A percentile compares a stretch with the other conserved stretches of the same genome.
These are phyloP conservation scores for Peromyscus californicus DNA, from an alignment of 2,113 vertebrate genomes.

Conservation along the genomic window DNA sequence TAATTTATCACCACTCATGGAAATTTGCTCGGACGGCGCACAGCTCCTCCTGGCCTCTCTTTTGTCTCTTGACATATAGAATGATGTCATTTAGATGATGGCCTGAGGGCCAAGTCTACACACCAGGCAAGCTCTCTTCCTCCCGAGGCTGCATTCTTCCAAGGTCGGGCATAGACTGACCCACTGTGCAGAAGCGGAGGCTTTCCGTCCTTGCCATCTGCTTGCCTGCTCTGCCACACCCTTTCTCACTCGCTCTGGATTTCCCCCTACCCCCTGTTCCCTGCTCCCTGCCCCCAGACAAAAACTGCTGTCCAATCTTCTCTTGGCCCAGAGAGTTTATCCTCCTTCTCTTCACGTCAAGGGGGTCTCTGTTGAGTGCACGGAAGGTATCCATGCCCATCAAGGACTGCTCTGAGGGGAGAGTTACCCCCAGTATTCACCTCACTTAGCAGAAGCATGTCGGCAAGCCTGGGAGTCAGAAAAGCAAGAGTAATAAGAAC, in stretches of 20 bases:
- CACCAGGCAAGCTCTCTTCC: not conserved
- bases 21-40: not conserved
- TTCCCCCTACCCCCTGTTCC: not conserved
- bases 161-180: not conserved
- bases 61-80: not conserved
- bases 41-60: not conserved
- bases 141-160: not conserved
- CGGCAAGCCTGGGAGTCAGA: accelerated
- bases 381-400: not conserved
- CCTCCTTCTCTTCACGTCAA: not conserved
- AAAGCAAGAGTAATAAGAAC: not conserved
- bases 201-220: accelerated
- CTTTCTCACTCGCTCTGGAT: not conserved
- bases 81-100: not conserved
- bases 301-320: no score
- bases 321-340: not conserved
- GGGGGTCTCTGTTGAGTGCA: not conserved
- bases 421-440: not conserved
- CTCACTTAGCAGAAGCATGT: not conserved
- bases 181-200: not conserved
- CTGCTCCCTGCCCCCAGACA: no score
- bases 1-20: conserved; percentile 60
- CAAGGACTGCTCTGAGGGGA: no score
- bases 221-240: not conserved
- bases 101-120: not conserved